phyloP scores from a whole-genome alignment of 2,888 invertebrate species.

The Drosophila sordidula region DNA sequence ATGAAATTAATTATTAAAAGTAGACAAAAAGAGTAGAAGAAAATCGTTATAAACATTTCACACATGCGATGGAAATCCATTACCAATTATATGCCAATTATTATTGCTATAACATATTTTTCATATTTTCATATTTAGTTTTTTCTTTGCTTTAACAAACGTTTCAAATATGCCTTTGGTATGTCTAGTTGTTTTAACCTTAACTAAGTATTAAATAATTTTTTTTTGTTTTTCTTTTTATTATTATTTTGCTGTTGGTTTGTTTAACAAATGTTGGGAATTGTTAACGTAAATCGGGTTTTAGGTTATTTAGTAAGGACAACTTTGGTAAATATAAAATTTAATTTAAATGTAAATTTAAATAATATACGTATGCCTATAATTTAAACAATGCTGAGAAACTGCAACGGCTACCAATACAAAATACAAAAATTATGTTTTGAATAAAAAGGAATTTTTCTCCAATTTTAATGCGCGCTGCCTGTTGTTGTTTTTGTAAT shows the following conservation, averaged over 20 bases:
- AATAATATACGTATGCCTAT: constrained; percentile 61
- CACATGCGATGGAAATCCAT: constrained; percentile 25
- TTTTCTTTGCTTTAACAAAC: constrained; percentile 39
- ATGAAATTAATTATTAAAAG: constrained; percentile 33
- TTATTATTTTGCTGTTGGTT: constrained; percentile 25
- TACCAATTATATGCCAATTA: constrained; percentile 41
- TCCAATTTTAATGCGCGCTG: constrained; percentile 15
- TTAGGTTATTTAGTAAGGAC: constrained; percentile 82
- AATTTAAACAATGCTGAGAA: constrained; percentile 47
- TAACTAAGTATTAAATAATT: constrained; percentile 66
- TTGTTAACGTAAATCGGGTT: constrained; percentile 61
- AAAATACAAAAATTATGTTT: constrained; percentile 17
- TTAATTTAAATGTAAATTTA: constrained; percentile 46
- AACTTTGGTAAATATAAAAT: constrained; percentile 83
- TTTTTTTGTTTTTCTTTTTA: constrained; percentile 22
- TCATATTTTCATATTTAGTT: constrained; percentile 32
- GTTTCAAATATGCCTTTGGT: constrained; percentile 83
- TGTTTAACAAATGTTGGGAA: constrained; percentile 66
- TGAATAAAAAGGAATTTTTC: constrained; percentile 9
- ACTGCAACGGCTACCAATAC: constrained; percentile 25
- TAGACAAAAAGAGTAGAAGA: constrained; percentile 7
- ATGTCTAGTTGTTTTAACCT: constrained; percentile 81
- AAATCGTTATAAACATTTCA: constrained; percentile 15
- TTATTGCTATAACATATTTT: constrained; percentile 53
- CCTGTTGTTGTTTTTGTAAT: constrained; percentile 31